A percentile compares a stretch with the other conserved stretches of the same genome.
phyloP scores from a whole-genome alignment of 2,113 vertebrate species.

The Python bivittatus region DNA sequence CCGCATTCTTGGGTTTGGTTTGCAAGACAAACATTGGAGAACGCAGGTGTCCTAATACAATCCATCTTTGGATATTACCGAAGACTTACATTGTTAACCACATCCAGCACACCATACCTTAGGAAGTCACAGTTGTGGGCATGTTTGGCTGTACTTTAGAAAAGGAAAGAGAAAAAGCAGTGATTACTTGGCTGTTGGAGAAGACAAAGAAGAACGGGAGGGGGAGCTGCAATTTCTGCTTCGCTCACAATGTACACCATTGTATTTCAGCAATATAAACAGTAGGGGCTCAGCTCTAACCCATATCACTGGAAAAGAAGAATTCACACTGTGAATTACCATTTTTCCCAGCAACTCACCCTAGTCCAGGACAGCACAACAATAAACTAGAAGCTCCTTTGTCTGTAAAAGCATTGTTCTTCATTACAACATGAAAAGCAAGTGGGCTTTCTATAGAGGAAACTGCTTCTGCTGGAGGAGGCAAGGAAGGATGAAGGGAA shows the following conservation, averaged over 20 bases:
- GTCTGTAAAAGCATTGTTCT: conserved; percentile 79
- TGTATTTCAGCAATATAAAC: conserved; percentile 69
- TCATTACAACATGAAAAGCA: conserved; percentile 77
- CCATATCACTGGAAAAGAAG: conserved; percentile 63
- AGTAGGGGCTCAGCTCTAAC: conserved; percentile 68
- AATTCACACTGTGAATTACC: conserved; percentile 81
- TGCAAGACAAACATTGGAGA: conserved; percentile 46
- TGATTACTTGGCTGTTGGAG: conserved; percentile 60
- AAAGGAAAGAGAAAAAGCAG: conserved; percentile 19
- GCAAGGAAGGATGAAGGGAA: conserved; percentile 34
- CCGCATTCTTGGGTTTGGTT: conserved; percentile 58
- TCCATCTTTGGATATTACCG: conserved; percentile 51
- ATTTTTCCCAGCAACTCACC: conserved; percentile 77
- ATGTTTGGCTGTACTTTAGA: conserved; percentile 39
- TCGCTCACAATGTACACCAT: conserved; percentile 69
- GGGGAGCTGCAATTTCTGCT: conserved; percentile 60
- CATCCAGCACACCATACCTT: conserved; percentile 38
- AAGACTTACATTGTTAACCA: conserved; percentile 58
- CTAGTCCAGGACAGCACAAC: conserved; percentile 76
- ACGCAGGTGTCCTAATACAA: conserved; percentile 62
- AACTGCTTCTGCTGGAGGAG: conserved; percentile 27
- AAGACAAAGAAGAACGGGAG: background rate
- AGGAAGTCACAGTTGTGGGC: conserved; percentile 47
- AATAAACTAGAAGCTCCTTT: conserved; percentile 79
- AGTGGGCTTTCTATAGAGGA: conserved; percentile 71